Evolutionary conservation across 1,140 invertebrate species (phyloP).

Genomic region (Cylas formicarius): DNA sequence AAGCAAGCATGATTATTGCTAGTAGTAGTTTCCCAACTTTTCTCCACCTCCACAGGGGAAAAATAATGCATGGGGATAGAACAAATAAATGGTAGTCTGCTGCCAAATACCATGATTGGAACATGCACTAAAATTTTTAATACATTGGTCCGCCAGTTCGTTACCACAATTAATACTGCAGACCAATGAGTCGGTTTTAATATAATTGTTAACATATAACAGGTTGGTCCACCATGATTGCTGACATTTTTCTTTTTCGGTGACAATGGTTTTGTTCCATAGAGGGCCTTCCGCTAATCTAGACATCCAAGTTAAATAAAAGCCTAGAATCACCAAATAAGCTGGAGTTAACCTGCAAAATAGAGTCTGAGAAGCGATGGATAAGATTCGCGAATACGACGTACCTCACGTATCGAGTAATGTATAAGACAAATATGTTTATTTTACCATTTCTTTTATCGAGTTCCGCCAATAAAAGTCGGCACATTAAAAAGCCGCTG

Average conservation of each 20-base stretch:
- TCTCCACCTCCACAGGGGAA: constrained; percentile 58
- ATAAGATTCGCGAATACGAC: constrained; percentile 14
- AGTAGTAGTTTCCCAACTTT: constrained; percentile 53
- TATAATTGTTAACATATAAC: constrained; percentile 79
- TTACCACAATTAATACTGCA: constrained; percentile 25
- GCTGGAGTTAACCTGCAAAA: constrained; percentile 59
- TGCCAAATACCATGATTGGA: constrained; percentile 84
- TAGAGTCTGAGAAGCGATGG: too few species aligned
- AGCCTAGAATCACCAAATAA: constrained; percentile 58
- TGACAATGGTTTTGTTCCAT: constrained; percentile 52
- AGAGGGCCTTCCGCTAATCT: constrained; percentile 58
- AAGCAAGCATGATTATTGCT: constrained; percentile 45
- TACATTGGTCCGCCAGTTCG: neutral
- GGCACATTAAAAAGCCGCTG: constrained; percentile 59
- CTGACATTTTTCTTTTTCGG: constrained; percentile 58
- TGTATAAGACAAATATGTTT: constrained; percentile 54
- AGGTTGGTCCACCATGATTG: constrained; percentile 79
- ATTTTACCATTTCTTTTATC: constrained; percentile 55
- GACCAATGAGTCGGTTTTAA: constrained; percentile 58
- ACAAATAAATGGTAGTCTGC: constrained; percentile 82
- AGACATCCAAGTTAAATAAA: constrained; percentile 62
- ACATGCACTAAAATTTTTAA: constrained; percentile 64
- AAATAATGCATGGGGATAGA: constrained; percentile 67
- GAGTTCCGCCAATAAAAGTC: constrained; percentile 57
- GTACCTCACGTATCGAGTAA: constrained; percentile 57